Evolutionary conservation across 2,797 vertebrate species (phyloP), one percentile per base, ranked within the genome.

Genomic region (Ceryle rudis): DNA sequence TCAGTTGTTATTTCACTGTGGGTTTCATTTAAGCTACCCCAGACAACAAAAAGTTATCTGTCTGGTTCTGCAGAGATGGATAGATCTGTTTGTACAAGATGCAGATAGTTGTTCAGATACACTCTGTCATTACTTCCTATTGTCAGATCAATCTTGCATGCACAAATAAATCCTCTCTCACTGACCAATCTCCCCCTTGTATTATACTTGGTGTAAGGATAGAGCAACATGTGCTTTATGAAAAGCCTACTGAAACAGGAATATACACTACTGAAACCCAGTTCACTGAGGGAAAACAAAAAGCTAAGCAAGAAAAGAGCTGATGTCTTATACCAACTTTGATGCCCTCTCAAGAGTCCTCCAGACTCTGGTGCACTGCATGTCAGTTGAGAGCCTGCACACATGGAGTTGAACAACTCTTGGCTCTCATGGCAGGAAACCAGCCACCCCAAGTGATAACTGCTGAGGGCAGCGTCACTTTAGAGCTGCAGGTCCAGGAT

Each of bases 41-140:
- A 46, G 35, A 71, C 62, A 79, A 51, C n/a, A n/a, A 14, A 5
- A 25, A 73, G n/a, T 28, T 16, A 74, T 22, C 42, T 49, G 4
- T 62, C 62, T 54, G 11, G 11, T 79, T 58, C 66, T 75, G 49
- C 73, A 70, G 31, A 89, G 62, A 66, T 69, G 28, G 62, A 49
- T 55, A 58, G 70, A 64, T 47, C 35, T 73, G 42, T 81, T 89
- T 46, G 42, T 47, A 82, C 39, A 86, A 39, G 51, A 46, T 55
- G 11, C 41, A 16, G 62, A 72, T 31, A 81, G 70, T 20, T 91
- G 62, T 54, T 96, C 49, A 79, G 81, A 84, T 84, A 84, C 81
- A 79, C 51, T 72, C 85, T 67, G 64, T 70, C 91, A 85, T 21
- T 87, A 75, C 51, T 82, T 49, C 14, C 39, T 73, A 17, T 74